Percentiles rank a stretch among this genome's conserved stretches.
Evolutionary conservation across 2,113 vertebrate genomes (phyloP).

Genomic region (Bubo scandiacus): DNA sequence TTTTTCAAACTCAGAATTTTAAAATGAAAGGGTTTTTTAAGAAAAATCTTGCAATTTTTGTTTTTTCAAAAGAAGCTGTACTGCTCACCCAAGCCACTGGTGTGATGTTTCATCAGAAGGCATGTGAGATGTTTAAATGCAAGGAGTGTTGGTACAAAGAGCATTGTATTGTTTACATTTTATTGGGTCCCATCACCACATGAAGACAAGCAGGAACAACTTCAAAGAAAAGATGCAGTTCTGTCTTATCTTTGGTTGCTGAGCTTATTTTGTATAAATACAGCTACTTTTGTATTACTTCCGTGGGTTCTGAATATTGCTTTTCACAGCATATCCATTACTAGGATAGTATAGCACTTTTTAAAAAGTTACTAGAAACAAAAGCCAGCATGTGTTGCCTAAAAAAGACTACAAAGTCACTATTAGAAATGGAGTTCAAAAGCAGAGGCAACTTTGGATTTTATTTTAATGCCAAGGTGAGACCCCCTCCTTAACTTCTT

Average conservation of each 20-base stretch:
- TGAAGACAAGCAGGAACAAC: neutral
- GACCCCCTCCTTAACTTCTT: neutral
- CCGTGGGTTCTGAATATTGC: neutral
- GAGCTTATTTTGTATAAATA: neutral
- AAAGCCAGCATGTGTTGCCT: neutral
- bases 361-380: neutral
- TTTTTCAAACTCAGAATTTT: neutral
- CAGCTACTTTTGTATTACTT: neutral
- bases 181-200: neutral
- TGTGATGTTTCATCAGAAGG: neutral
- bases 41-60: neutral
- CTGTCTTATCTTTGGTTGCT: neutral
- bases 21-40: neutral
- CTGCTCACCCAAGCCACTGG: neutral
- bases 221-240: neutral
- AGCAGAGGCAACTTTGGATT: neutral
- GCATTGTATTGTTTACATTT: neutral
- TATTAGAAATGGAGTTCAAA: neutral
- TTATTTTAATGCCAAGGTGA: neutral
- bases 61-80: neutral
- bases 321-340: neutral
- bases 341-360: neutral
- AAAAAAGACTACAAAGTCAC: neutral
- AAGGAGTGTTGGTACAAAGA: neutral
- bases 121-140: neutral